A percentile compares a stretch with the other conserved stretches of the same genome.
phyloP scores from a whole-genome alignment of 92 coral and sea anemone species.

The Chrysogorgia sp. region DNA sequence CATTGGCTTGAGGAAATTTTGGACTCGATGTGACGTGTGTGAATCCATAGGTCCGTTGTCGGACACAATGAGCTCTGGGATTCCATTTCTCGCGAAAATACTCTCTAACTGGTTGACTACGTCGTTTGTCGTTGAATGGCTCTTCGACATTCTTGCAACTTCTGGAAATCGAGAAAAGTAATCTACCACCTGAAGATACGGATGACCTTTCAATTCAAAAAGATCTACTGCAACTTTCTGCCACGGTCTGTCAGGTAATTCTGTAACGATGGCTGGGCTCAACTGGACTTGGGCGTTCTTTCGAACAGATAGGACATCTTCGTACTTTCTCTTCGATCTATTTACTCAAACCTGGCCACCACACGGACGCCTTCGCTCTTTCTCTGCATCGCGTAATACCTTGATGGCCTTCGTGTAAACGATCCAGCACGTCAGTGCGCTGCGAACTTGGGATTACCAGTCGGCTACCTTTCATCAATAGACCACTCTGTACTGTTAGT shows the following conservation, averaged over 20 bases:
- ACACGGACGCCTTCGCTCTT: conserved; percentile 50
- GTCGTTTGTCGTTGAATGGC: conserved; percentile 28
- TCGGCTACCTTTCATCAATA: too few relatives aligned
- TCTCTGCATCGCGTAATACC: conserved; percentile 57
- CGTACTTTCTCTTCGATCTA: conserved; percentile 56
- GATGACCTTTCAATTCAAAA: conserved; percentile 46
- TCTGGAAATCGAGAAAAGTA: conserved; percentile 58
- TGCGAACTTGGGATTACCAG: conserved; percentile 7
- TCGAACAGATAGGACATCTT: conserved; percentile 49
- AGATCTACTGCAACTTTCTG: conserved; percentile 62
- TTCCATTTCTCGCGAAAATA: conserved; percentile 53
- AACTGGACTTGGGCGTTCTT: conserved; percentile 27
- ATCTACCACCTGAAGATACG: conserved; percentile 53
- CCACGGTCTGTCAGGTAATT: conserved; percentile 51
- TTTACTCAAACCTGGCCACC: conserved; percentile 69
- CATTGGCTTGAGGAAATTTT: conserved; percentile 57
- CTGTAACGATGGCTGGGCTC: conserved; percentile 40
- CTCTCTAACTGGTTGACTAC: conserved; percentile 41
- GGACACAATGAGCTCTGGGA: conserved; percentile 41
- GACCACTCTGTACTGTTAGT: too few relatives aligned
- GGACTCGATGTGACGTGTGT: conserved; percentile 53
- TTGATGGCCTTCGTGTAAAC: conserved; percentile 54
- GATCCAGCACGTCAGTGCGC: conserved; percentile 56
- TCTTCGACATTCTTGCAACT: conserved; percentile 30
- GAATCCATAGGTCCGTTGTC: conserved; percentile 54